Conservation (phyloP, 92 coral and sea anemone genomes). For the Zoanthus sansibaricus region DNA sequence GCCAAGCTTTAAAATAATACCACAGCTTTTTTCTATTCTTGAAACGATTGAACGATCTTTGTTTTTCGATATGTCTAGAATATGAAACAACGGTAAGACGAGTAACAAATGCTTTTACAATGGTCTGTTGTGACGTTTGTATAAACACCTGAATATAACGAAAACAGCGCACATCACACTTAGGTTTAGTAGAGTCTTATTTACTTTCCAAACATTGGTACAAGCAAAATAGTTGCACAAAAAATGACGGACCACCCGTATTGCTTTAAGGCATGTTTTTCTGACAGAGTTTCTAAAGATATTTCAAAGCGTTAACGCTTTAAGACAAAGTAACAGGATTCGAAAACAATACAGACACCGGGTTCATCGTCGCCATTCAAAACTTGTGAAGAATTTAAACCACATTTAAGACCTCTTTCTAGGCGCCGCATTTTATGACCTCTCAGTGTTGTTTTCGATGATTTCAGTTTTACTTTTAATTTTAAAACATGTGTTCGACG, state of each 20-base stretch:
- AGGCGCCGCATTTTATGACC: slow-evolving; percentile 12
- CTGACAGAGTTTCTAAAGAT: not conserved
- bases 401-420: slow-evolving; percentile 15
- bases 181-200: slow-evolving; percentile 15
- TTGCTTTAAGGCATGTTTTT: not conserved
- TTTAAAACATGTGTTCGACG: slow-evolving; percentile 3
- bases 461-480: not conserved
- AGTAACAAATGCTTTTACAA: slow-evolving; percentile 36
- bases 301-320: not conserved
- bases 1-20: not conserved
- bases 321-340: not conserved
- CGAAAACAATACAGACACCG: not conserved
- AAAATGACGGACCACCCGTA: slow-evolving; percentile 25
- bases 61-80: slow-evolving; percentile 42
- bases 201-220: slow-evolving; percentile 29
- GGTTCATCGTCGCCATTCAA: not conserved
- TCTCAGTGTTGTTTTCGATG: not conserved
- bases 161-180: slow-evolving; percentile 19
- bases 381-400: slow-evolving; percentile 37
- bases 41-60: slow-evolving; percentile 4
- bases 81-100: slow-evolving; percentile 10
- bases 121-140: slow-evolving; percentile 29
- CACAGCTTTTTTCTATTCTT: not conserved
- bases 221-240: not conserved
- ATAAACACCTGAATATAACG: not conserved